Evolutionary conservation across 2,113 vertebrate species (phyloP), one percentile per base, ranked within the genome.

Genomic region (Pteronura brasiliensis): DNA sequence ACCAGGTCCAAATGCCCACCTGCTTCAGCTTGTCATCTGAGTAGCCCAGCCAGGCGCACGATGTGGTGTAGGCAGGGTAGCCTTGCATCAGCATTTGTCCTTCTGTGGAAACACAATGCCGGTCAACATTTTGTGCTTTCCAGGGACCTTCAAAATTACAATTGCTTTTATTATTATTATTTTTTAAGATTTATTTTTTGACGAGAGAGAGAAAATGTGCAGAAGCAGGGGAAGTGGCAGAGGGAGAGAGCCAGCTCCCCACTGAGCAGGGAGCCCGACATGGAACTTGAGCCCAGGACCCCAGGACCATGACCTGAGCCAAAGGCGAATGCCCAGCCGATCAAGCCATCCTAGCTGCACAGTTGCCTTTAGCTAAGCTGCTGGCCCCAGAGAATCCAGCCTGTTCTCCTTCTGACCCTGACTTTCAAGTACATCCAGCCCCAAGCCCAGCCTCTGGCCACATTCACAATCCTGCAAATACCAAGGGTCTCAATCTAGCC

Each of bases 1-100:
- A 61, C 6, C 55, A 49, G 18, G 42, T 1, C 11, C 69, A 52
- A 34, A 84, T 61, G 88, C 96, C 95, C 86, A 99, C 99, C 98
- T 99, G 97, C 95, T 98, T 98, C 89, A 99, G 98, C 47, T 93
- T 98, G 96, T 99, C 92, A 52, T 99, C 99, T 10, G 99, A 96
- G 98, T 99, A 99, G 57, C 98, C 99, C 4, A 99, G 98, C 98
- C 99, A 99, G 71, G 98, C 99, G 20, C 98, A 99, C 1, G 99
- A 99, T 0, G 98, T 99, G 90, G 99, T 99, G 74, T 99, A 99
- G 72, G 99, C 98, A 42, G 99, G 99, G 86, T 99, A 99, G 25
- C 99, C 98, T 1, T 97, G 94, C 6, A 77, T 98, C 80, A 99
- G 91, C 98, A 99, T 99, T 80, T 98, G 98, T 44, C 99, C 96